These are phyloP conservation scores for Gopherus flavomarginatus DNA, from an alignment of 2,113 vertebrate species.

Conservation along the genomic window DNA sequence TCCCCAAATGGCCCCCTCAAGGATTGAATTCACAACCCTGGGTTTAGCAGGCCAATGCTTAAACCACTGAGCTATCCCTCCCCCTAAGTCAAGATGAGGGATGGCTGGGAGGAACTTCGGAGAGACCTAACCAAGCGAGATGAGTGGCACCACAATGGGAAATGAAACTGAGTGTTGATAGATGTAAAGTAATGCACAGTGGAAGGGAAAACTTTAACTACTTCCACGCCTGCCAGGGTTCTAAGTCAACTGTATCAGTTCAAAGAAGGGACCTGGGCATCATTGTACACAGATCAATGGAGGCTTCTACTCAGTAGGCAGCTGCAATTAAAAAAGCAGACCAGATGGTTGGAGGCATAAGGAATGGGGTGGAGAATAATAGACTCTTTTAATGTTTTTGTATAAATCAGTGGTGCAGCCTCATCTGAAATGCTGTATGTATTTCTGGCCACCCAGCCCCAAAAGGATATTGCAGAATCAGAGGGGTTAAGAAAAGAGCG, in stretches of 20 bases:
- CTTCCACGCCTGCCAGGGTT: background rate
- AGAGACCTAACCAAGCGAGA: background rate
- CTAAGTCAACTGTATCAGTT: background rate
- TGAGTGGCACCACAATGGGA: background rate
- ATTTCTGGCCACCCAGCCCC: background rate
- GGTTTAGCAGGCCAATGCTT: too few relatives aligned
- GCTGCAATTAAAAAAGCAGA: background rate
- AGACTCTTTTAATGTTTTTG: background rate
- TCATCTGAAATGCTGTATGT: background rate
- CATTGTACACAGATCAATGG: background rate
- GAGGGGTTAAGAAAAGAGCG: background rate
- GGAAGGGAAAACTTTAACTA: too few relatives aligned
- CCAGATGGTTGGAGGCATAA: too few relatives aligned
- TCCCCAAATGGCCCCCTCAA: too few relatives aligned
- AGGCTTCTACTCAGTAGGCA: background rate
- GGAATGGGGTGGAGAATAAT: background rate
- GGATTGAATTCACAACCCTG: too few relatives aligned
- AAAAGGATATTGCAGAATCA: background rate
- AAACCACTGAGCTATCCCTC: too few relatives aligned
- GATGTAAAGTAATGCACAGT: background rate
- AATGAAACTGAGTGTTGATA: background rate
- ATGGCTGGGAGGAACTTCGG: background rate
- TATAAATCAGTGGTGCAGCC: background rate
- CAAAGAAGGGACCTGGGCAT: background rate
- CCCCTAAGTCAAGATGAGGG: background rate